A percentile compares a stretch with the other conserved stretches of the same genome.
phyloP scores from a whole-genome alignment of 1,140 invertebrate genomes.

The Triops cancriformis region DNA sequence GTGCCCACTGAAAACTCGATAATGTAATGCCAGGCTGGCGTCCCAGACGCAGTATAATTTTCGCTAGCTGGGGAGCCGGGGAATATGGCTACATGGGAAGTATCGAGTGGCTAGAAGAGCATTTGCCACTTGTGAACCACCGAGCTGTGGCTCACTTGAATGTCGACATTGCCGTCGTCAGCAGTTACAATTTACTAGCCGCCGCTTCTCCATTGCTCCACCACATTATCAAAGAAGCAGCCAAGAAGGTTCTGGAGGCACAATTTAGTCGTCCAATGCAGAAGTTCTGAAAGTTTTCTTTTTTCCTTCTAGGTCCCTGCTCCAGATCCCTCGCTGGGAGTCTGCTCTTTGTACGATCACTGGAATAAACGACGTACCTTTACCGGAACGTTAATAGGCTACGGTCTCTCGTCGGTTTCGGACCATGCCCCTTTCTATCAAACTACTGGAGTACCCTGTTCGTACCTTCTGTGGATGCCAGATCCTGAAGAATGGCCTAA shows the following conservation, averaged over 20 bases:
- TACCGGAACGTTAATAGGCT: constrained; percentile 28
- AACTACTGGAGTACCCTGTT: constrained; percentile 30
- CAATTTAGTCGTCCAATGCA: neutral
- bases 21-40: constrained; percentile 35
- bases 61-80: constrained; percentile 38
- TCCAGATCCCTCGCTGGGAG: constrained; percentile 29
- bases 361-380: constrained; percentile 28
- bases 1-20: neutral
- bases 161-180: constrained; percentile 35
- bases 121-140: constrained; percentile 31
- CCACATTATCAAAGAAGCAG: constrained; percentile 35
- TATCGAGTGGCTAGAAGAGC: constrained; percentile 35
- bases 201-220: constrained; percentile 36
- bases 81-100: constrained; percentile 36
- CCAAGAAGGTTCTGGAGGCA: constrained; percentile 35
- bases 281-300: neutral
- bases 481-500: constrained; percentile 29
- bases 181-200: constrained; percentile 31
- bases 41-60: constrained; percentile 42
- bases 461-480: constrained; percentile 31
- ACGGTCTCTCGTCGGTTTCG: constrained; percentile 29
- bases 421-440: constrained; percentile 33
- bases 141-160: constrained; percentile 40
- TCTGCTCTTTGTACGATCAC: constrained; percentile 30
- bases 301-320: constrained; percentile 27